These are phyloP conservation scores for Motacilla tschutschensis DNA, from an alignment of 2,113 vertebrate genomes.

Conservation along the genomic window DNA sequence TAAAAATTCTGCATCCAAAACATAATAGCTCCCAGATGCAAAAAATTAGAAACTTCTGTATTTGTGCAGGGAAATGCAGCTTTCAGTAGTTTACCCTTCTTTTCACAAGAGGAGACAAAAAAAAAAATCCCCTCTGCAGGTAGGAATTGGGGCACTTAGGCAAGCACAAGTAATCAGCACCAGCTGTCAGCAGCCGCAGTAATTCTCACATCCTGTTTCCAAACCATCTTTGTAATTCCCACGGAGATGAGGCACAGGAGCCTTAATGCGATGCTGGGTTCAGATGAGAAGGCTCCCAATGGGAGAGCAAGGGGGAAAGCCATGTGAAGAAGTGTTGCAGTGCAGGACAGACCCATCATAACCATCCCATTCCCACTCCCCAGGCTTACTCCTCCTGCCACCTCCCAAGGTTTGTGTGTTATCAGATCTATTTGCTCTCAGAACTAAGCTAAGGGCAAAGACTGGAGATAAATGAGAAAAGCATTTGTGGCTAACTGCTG, in stretches of 20 bases:
- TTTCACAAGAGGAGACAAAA: not conserved
- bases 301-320: not conserved
- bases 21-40: not conserved
- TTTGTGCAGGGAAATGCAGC: not conserved
- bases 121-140: not conserved
- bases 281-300: not conserved
- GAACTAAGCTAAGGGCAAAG: not conserved
- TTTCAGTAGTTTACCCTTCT: not conserved
- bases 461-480: not conserved
- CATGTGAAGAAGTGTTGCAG: accelerated
- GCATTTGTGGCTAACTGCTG: not conserved
- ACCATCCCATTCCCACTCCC: accelerated
- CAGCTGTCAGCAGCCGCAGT: not conserved
- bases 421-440: not conserved
- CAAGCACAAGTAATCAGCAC: not conserved
- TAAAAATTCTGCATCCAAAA: not conserved
- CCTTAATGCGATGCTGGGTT: not conserved
- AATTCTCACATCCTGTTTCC: not conserved
- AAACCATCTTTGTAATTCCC: not conserved
- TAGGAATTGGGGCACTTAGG: not conserved
- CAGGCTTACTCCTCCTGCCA: not conserved
- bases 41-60: not conserved
- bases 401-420: not conserved
- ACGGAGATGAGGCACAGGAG: not conserved
- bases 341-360: not conserved